phyloP scores from a whole-genome alignment of 1,140 invertebrate species.

The Lasioglossum albipes region DNA sequence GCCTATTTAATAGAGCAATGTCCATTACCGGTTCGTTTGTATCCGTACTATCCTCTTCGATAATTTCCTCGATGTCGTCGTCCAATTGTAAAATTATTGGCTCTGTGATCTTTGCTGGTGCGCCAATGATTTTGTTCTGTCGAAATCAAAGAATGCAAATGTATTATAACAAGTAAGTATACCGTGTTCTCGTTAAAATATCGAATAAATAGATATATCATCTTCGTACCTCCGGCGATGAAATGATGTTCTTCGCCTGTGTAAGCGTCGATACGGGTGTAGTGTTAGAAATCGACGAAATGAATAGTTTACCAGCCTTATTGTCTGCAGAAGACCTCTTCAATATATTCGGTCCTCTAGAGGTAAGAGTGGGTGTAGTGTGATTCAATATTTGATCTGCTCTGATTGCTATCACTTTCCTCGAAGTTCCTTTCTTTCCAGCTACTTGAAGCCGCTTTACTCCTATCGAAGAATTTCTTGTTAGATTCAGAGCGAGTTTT shows the following conservation, averaged over 20 bases:
- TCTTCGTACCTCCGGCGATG: constrained; percentile 44
- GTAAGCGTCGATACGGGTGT: constrained; percentile 57
- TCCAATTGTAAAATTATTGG: constrained; percentile 72
- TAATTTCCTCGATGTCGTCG: constrained; percentile 76
- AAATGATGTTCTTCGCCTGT: constrained; percentile 57
- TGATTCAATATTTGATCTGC: constrained; percentile 76
- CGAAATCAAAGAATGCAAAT: constrained; percentile 11
- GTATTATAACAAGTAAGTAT: background rate
- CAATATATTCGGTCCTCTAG: constrained; percentile 74
- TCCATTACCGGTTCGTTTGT: constrained; percentile 72
- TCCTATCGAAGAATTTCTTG: constrained; percentile 76
- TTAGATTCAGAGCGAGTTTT: constrained; percentile 86
- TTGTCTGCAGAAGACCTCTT: constrained; percentile 77
- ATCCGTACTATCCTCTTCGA: constrained; percentile 68
- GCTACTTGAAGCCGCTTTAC: constrained; percentile 71
- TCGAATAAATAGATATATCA: too few relatives aligned
- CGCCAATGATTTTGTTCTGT: constrained; percentile 53
- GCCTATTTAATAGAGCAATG: constrained; percentile 77
- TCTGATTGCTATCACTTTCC: constrained; percentile 76
- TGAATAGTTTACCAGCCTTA: constrained; percentile 73
- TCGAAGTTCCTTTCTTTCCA: constrained; percentile 65
- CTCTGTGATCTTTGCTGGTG: constrained; percentile 60
- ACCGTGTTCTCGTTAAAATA: too few relatives aligned
- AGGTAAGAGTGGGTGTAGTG: constrained; percentile 59
- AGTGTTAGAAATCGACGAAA: constrained; percentile 69